These are phyloP conservation scores for Carassius carassius DNA, from an alignment of 2,113 vertebrate genomes.

Conservation along the genomic window DNA sequence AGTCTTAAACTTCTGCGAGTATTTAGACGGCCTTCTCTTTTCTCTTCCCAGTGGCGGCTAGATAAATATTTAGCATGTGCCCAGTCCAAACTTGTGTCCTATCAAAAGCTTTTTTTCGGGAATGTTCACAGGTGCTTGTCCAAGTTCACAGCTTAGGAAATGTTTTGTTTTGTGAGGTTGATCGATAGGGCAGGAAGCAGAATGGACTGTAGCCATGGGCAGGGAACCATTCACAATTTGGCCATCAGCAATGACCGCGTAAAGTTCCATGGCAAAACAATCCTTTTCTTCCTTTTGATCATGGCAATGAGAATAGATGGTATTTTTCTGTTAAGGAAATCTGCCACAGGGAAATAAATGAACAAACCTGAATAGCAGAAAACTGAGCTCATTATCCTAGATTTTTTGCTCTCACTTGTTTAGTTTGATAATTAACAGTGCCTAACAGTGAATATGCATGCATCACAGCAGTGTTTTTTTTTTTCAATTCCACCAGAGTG, in stretches of 20 bases:
- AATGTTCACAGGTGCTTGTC: conserved; percentile 57
- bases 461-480: neutral
- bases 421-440: neutral
- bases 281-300: neutral
- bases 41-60: conserved; percentile 45
- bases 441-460: neutral
- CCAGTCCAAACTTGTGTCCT: conserved; percentile 59
- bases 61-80: conserved; percentile 60
- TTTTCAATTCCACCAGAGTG: neutral
- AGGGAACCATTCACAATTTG: conserved; percentile 52
- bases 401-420: neutral
- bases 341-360: neutral
- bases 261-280: conserved; percentile 3
- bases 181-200: conserved; percentile 57
- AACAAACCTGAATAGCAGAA: conserved; percentile 9
- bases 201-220: conserved; percentile 45
- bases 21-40: conserved; percentile 37
- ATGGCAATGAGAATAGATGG: conserved; percentile 7
- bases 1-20: conserved; percentile 34
- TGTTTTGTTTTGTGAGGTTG: conserved; percentile 52
- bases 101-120: conserved; percentile 44
- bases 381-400: neutral
- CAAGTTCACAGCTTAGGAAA: conserved; percentile 55
- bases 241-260: conserved; percentile 47
- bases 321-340: conserved; percentile 7